A percentile compares a stretch with the other conserved stretches of the same genome.
These are phyloP conservation scores for Iguana delicatissima DNA, from an alignment of 2,797 vertebrate species.

Conservation along the genomic window DNA sequence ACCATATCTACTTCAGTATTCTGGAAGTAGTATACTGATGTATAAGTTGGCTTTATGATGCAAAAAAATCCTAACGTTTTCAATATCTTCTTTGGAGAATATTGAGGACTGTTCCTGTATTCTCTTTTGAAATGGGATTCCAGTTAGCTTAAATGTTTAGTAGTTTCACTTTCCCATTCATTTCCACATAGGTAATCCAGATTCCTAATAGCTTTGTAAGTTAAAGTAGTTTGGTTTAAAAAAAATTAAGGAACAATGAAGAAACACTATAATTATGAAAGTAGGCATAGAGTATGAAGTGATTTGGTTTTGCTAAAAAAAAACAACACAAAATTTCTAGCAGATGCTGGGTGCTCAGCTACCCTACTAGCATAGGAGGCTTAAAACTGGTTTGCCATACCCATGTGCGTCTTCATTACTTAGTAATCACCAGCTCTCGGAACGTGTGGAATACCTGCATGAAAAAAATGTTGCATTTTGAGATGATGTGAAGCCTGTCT, in stretches of 20 bases:
- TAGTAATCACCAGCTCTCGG: background rate
- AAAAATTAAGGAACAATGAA: background rate
- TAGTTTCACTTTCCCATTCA: background rate
- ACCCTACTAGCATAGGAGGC: background rate
- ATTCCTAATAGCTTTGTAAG: background rate
- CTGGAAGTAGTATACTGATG: background rate
- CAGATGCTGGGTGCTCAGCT: background rate
- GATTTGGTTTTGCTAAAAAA: background rate
- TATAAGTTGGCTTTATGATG: background rate
- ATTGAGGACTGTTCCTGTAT: background rate
- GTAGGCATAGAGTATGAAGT: background rate
- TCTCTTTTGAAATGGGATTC: too few species aligned
- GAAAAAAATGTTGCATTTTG: background rate
- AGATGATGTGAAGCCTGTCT: background rate
- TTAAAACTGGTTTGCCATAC: too few species aligned
- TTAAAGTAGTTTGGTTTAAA: background rate
- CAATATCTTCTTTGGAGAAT: too few species aligned
- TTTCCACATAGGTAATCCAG: background rate
- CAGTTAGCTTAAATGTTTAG: background rate
- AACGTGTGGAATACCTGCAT: background rate
- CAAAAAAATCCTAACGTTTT: background rate
- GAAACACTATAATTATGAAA: background rate
- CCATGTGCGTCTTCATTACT: background rate
- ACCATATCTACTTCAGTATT: background rate
- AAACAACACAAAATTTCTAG: background rate